Percentiles rank a stretch among this genome's conserved stretches.
These are phyloP conservation scores for Macrotis lagotis DNA, from an alignment of 2,113 vertebrate species.

Conservation along the genomic window DNA sequence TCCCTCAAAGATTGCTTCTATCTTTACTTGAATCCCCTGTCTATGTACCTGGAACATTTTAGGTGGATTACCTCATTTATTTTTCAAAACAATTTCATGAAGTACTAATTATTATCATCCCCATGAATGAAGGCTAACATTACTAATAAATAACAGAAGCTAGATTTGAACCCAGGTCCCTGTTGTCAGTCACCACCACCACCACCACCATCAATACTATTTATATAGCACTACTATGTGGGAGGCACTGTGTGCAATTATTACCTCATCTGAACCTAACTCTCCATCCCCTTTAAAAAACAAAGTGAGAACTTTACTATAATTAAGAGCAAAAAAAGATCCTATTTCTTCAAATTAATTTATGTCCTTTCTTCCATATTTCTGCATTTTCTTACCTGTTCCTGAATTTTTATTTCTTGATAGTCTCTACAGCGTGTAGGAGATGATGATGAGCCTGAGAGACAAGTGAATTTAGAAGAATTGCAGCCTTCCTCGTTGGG, in stretches of 20 bases:
- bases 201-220: not conserved
- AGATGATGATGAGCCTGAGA: conserved; percentile 86
- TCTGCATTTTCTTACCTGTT: conserved; percentile 87
- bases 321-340: not conserved
- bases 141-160: not conserved
- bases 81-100: not conserved
- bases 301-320: not conserved
- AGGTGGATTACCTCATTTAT: not conserved
- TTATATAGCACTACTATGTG: not conserved
- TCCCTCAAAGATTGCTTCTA: not conserved
- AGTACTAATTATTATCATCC: not conserved
- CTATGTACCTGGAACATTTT: not conserved
- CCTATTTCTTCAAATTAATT: conserved; percentile 15
- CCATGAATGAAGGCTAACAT: too few relatives aligned
- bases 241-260: not conserved
- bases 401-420: conserved; percentile 98
- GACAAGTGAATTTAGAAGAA: conserved; percentile 91
- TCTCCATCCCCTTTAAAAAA: not conserved
- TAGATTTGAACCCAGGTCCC: not conserved
- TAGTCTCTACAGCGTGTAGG: conserved; percentile 92
- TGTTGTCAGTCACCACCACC: not conserved
- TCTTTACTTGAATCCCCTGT: not conserved
- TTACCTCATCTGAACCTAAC: not conserved
- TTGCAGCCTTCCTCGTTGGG: conserved; percentile 88
- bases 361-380: conserved; percentile 22